phyloP scores from a whole-genome alignment of 1,140 invertebrate species.

The Diorhabda elongata region DNA sequence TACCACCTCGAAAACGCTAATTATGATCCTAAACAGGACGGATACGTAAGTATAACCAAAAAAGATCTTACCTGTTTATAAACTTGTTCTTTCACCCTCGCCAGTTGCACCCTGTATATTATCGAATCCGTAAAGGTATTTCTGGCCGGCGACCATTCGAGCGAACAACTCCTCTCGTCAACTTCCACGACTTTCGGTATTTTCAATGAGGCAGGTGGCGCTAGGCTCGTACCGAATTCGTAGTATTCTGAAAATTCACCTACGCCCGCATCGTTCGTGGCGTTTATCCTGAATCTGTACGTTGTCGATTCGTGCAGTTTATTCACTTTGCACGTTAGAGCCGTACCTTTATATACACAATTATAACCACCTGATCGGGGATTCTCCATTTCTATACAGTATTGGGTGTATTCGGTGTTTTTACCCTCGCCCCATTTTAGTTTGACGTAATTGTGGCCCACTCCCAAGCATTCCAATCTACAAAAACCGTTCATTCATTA shows the following conservation, averaged over 20 bases:
- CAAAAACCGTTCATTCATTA: background rate
- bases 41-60: background rate
- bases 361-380: conserved; percentile 63
- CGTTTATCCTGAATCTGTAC: conserved; percentile 79
- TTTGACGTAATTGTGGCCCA: conserved; percentile 75
- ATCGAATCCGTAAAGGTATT: conserved; percentile 57
- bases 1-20: no score
- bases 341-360: conserved; percentile 72
- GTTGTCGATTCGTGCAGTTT: conserved; percentile 72
- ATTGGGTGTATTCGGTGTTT: conserved; percentile 66
- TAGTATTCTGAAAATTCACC: conserved; percentile 70
- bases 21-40: no score
- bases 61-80: conserved; percentile 54
- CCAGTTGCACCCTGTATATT: conserved; percentile 63
- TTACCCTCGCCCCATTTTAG: conserved; percentile 76
- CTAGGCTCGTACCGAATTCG: conserved; percentile 66
- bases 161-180: conserved; percentile 46
- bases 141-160: conserved; percentile 55
- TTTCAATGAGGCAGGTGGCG: conserved; percentile 74
- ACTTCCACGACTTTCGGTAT: conserved; percentile 56
- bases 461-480: conserved; percentile 63
- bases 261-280: conserved; percentile 76
- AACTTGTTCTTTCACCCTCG: conserved; percentile 57
- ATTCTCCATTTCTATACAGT: conserved; percentile 74
- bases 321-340: conserved; percentile 71